These are phyloP conservation scores for Varroa destructor DNA, from an alignment of 1,140 invertebrate genomes.

Conservation along the genomic window DNA sequence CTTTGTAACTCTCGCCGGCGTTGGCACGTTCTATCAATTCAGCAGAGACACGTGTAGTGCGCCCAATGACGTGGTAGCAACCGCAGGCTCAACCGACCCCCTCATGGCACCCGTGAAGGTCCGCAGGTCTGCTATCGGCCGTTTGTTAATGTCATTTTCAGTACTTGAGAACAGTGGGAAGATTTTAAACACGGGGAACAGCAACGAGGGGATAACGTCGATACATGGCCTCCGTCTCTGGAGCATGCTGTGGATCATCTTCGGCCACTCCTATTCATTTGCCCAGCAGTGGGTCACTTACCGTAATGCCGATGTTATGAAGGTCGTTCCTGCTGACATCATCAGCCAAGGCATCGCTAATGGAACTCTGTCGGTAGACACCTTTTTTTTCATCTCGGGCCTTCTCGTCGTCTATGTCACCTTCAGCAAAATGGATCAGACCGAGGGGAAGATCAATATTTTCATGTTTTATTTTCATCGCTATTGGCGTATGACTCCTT, in stretches of 20 bases:
- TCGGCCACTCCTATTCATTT: constrained; percentile 36
- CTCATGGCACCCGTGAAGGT: neutral
- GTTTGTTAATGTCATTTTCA: constrained; percentile 12
- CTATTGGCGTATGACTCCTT: constrained; percentile 36
- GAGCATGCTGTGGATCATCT: constrained; percentile 36
- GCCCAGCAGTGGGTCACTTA: constrained; percentile 33
- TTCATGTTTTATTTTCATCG: constrained; percentile 34
- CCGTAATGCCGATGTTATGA: constrained; percentile 32
- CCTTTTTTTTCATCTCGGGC: constrained; percentile 36
- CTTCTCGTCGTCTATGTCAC: constrained; percentile 33
- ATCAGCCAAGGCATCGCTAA: constrained; percentile 35
- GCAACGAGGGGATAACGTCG: constrained; percentile 30
- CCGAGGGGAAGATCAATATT: constrained; percentile 32
- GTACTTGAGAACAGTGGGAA: neutral
- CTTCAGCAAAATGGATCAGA: constrained; percentile 31
- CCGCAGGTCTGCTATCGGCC: neutral
- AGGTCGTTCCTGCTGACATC: constrained; percentile 31
- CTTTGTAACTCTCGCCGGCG: neutral
- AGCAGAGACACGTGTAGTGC: constrained; percentile 27
- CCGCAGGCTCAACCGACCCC: neutral
- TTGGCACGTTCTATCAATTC: constrained; percentile 18
- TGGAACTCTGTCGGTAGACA: constrained; percentile 37
- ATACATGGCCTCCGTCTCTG: constrained; percentile 36
- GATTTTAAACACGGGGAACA: neutral
- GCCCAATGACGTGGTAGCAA: constrained; percentile 30